phyloP scores from a whole-genome alignment of 2,888 invertebrate species.

The Argyresthia albistria region DNA sequence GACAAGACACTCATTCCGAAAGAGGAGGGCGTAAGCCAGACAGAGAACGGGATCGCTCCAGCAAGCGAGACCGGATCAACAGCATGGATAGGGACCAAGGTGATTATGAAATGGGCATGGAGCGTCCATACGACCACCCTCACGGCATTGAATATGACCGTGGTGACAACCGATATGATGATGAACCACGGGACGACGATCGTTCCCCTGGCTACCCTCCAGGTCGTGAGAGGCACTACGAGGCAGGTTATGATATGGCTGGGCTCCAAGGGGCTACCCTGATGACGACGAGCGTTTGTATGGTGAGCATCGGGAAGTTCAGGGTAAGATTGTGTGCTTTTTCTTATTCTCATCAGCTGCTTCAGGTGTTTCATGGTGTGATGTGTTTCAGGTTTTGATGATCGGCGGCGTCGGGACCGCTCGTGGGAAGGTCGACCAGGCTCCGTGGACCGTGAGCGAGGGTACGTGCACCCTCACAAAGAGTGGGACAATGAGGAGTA shows the following conservation, averaged over 20 bases:
- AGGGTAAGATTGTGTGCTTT: background rate
- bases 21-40: slow-evolving; percentile 61
- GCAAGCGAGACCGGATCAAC: slow-evolving; percentile 56
- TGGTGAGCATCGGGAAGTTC: slow-evolving; percentile 34
- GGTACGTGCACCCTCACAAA: slow-evolving; percentile 60
- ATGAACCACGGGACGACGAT: slow-evolving; percentile 53
- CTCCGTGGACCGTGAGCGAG: slow-evolving; percentile 58
- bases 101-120: slow-evolving; percentile 57
- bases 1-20: slow-evolving; percentile 59
- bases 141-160: slow-evolving; percentile 66
- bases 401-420: slow-evolving; percentile 63
- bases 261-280: slow-evolving; percentile 59
- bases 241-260: slow-evolving; percentile 54
- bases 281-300: slow-evolving; percentile 70
- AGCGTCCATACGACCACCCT: slow-evolving; percentile 58
- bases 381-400: slow-evolving; percentile 51
- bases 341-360: background rate
- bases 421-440: slow-evolving; percentile 71
- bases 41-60: slow-evolving; percentile 66
- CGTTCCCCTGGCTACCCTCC: slow-evolving; percentile 43
- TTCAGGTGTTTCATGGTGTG: too few relatives aligned
- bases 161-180: slow-evolving; percentile 57
- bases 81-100: slow-evolving; percentile 62
- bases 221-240: slow-evolving; percentile 60
- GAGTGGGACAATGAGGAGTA: slow-evolving; percentile 72